Conservation (phyloP, 2,797 vertebrate genomes). For the Crenuchus spilurus region DNA sequence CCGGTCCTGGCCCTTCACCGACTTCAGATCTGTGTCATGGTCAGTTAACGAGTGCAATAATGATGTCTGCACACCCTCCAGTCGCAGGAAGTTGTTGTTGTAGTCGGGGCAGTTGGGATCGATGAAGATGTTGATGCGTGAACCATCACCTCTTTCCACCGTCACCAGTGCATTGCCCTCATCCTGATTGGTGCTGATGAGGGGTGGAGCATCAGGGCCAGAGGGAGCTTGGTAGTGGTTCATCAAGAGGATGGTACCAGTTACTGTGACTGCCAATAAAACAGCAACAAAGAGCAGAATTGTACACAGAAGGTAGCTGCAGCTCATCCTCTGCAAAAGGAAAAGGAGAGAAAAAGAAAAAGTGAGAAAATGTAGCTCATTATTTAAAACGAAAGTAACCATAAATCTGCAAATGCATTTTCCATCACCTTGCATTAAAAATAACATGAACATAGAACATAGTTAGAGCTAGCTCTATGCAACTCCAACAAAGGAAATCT, state of each 20-base stretch:
- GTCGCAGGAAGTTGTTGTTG: slow-evolving; percentile 74
- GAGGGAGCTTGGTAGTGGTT: slow-evolving; percentile 88
- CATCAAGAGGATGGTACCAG: slow-evolving; percentile 93
- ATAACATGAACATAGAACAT: slow-evolving; percentile 18
- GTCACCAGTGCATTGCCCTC: slow-evolving; percentile 94
- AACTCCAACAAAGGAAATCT: slow-evolving; percentile 7
- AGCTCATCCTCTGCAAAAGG: slow-evolving; percentile 87
- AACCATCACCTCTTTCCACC: slow-evolving; percentile 90
- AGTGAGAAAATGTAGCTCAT: slow-evolving; percentile 42
- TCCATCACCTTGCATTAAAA: too few relatives aligned
- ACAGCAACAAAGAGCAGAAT: slow-evolving; percentile 93
- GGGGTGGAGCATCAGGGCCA: slow-evolving; percentile 84
- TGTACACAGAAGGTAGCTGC: slow-evolving; percentile 90
- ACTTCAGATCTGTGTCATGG: slow-evolving; percentile 76
- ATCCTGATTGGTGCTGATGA: slow-evolving; percentile 93
- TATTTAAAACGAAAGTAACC: background rate
- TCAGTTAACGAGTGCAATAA: slow-evolving; percentile 77
- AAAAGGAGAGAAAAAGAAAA: background rate
- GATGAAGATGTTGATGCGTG: slow-evolving; percentile 95
- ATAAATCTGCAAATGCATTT: background rate
- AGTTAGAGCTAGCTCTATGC: slow-evolving; percentile 17
- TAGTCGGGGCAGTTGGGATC: slow-evolving; percentile 95
- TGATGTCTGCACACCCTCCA: slow-evolving; percentile 85
- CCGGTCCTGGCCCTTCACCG: slow-evolving; percentile 73
- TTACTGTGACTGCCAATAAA: slow-evolving; percentile 89